phyloP scores from a whole-genome alignment of 2,797 vertebrate genomes.

The Coregonus sp. region DNA sequence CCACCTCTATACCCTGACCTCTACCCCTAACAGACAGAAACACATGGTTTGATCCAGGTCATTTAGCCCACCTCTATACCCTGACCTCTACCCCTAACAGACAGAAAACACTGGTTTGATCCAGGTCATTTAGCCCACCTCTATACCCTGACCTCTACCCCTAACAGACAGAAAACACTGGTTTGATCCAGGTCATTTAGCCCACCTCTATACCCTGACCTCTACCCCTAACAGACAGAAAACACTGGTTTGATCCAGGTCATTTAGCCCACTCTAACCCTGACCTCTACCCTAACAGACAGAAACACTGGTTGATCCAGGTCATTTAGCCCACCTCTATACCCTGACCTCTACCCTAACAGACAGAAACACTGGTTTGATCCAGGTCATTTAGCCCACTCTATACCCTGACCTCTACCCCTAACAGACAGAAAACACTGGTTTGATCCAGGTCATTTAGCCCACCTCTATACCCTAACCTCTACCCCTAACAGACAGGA shows the following conservation, averaged over 20 bases:
- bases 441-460: background rate
- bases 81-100: background rate
- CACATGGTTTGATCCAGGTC: background rate
- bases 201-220: too few relatives aligned
- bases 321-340: too few relatives aligned
- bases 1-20: too few relatives aligned
- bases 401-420: too few relatives aligned
- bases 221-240: background rate
- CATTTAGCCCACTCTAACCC: too few relatives aligned
- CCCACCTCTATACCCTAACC: too few relatives aligned
- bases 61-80: too few relatives aligned
- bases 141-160: too few relatives aligned
- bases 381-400: background rate
- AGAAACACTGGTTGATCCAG: background rate
- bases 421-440: background rate
- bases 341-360: too few relatives aligned
- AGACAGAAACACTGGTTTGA: background rate
- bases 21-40: background rate
- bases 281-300: background rate
- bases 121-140: background rate
- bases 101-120: background rate
- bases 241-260: background rate
- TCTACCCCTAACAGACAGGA: background rate
- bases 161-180: background rate
- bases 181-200: background rate